Evolutionary conservation across 2,797 vertebrate species (phyloP).

Genomic region (Enteromius trimaculatus): DNA sequence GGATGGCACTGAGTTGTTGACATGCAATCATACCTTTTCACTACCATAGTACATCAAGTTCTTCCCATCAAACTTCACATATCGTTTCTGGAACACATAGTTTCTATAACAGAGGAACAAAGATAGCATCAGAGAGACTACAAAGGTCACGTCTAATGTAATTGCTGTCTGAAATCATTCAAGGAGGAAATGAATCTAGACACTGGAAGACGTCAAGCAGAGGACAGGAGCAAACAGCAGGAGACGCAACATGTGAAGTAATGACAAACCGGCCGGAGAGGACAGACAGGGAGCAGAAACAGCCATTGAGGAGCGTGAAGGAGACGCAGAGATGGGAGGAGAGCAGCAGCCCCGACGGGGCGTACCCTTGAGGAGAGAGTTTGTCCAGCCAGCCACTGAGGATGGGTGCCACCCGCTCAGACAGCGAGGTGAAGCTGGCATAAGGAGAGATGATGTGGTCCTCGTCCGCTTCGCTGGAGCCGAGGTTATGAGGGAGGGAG

Average conservation of each 20-base stretch:
- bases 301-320: conserved; percentile 68
- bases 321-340: conserved; percentile 72
- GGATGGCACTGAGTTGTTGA: background rate
- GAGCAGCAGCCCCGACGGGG: conserved; percentile 61
- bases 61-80: conserved; percentile 92
- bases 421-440: conserved; percentile 89
- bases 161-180: background rate
- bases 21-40: conserved; percentile 85
- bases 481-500: conserved; percentile 71
- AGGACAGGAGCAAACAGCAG: conserved; percentile 61
- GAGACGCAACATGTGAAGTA: conserved; percentile 51
- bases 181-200: conserved; percentile 34
- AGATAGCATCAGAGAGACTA: conserved; percentile 15
- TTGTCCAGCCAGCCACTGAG: conserved; percentile 95
- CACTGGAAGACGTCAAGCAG: conserved; percentile 10
- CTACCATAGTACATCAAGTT: conserved; percentile 94
- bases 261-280: conserved; percentile 67
- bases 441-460: conserved; percentile 95
- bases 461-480: conserved; percentile 79
- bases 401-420: conserved; percentile 81
- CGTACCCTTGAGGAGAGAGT: conserved; percentile 94
- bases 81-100: conserved; percentile 97
- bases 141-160: background rate
- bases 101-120: conserved; percentile 79
- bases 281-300: conserved; percentile 71